A percentile compares a stretch with the other conserved stretches of the same genome.
Evolutionary conservation across 2,797 vertebrate species (phyloP).

Genomic region (Rhynchonycteris naso): DNA sequence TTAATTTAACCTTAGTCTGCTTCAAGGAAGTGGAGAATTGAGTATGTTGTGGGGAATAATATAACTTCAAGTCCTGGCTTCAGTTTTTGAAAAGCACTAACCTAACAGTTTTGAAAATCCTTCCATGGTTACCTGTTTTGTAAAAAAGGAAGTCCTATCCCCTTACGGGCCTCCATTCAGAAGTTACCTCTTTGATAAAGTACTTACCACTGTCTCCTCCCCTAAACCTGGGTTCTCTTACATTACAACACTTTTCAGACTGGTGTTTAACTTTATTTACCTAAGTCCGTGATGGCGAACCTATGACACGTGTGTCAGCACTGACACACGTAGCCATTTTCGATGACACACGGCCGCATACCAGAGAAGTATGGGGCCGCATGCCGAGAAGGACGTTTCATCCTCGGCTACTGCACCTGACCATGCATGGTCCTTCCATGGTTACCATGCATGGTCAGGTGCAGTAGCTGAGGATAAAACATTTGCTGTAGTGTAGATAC

Average conservation of each 20-base stretch:
- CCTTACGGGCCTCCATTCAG: background rate
- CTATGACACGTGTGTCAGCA: no score
- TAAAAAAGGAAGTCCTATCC: background rate
- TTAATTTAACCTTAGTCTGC: slow-evolving; percentile 4
- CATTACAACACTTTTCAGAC: background rate
- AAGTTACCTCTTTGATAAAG: background rate
- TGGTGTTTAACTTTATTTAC: background rate
- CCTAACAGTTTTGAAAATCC: background rate
- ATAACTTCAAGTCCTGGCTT: background rate
- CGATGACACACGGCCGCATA: no score
- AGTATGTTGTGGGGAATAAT: background rate
- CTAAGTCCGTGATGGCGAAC: no score
- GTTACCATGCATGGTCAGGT: no score
- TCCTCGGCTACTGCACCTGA: no score
- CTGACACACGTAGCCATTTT: no score
- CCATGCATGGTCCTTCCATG: no score
- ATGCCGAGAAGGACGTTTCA: no score
- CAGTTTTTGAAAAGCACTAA: background rate
- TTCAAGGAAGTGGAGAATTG: background rate
- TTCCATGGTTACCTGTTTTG: background rate
- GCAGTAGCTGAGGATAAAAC: no score
- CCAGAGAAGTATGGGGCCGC: no score
- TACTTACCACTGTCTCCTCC: background rate
- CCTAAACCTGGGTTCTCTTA: background rate
- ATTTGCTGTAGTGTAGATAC: no score